A percentile compares a stretch with the other conserved stretches of the same genome.
These are phyloP conservation scores for Neocrepidodera transversa DNA, from an alignment of 2,888 invertebrate species.

Conservation along the genomic window DNA sequence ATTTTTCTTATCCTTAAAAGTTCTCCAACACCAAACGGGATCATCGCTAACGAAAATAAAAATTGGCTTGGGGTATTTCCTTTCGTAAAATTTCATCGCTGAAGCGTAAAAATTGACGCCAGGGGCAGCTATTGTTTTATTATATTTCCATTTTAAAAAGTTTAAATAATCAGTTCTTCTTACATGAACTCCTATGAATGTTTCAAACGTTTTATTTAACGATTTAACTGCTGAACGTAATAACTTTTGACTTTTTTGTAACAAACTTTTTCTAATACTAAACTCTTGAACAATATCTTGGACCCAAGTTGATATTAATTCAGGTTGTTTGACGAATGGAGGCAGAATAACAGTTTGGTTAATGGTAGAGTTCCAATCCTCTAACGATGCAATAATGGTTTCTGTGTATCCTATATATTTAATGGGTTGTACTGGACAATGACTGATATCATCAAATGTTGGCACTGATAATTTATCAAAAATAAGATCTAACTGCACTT, in stretches of 20 bases:
- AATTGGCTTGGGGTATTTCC: slow-evolving; percentile 55
- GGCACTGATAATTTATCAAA: slow-evolving; percentile 65
- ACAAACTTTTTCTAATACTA: slow-evolving; percentile 62
- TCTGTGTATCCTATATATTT: background rate
- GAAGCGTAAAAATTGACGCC: slow-evolving; percentile 53
- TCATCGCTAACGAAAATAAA: slow-evolving; percentile 63
- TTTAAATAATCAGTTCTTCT: slow-evolving; percentile 65
- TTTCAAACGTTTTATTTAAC: slow-evolving; percentile 33
- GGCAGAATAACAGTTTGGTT: slow-evolving; percentile 60
- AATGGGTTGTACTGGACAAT: slow-evolving; percentile 64
- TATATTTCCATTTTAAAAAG: slow-evolving; percentile 64
- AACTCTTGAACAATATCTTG: slow-evolving; percentile 66
- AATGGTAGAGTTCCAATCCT: background rate
- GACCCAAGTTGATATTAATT: slow-evolving; percentile 64
- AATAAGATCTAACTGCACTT: slow-evolving; percentile 63
- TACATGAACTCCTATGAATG: slow-evolving; percentile 65
- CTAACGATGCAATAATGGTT: background rate
- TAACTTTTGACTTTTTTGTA: slow-evolving; percentile 59
- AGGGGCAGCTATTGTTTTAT: slow-evolving; percentile 56
- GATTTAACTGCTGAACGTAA: slow-evolving; percentile 34
- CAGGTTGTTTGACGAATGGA: slow-evolving; percentile 64
- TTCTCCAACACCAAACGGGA: slow-evolving; percentile 60
- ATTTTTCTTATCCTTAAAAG: slow-evolving; percentile 55
- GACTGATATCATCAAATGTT: slow-evolving; percentile 64
- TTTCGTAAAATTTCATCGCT: slow-evolving; percentile 61